phyloP scores from a whole-genome alignment of 2,888 invertebrate species.

The Spodoptera picta region DNA sequence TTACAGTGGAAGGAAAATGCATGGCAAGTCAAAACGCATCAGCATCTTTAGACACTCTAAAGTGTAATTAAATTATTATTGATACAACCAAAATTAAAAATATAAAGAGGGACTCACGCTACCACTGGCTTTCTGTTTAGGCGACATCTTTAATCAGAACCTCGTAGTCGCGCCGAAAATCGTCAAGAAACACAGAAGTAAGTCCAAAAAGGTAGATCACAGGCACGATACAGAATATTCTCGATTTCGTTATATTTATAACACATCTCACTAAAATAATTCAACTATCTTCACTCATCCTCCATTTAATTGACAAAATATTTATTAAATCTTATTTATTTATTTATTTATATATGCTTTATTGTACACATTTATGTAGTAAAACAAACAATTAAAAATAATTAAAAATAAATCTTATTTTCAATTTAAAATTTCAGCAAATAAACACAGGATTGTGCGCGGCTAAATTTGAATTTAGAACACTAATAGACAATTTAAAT shows the following conservation, averaged over 20 bases:
- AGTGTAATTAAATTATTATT: no score
- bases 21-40: no score
- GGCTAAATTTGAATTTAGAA: constrained; percentile 46
- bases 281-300: constrained; percentile 57
- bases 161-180: constrained; percentile 40
- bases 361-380: no score
- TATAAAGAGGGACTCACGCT: constrained; percentile 34
- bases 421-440: neutral
- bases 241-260: constrained; percentile 64
- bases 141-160: constrained; percentile 70
- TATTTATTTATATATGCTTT: no score
- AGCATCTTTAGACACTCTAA: no score
- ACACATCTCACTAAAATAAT: constrained; percentile 70
- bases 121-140: constrained; percentile 68
- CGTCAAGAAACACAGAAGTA: constrained; percentile 78
- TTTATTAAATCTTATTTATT: neutral
- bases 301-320: constrained; percentile 41
- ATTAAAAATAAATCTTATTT: neutral
- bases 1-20: no score
- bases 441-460: constrained; percentile 9
- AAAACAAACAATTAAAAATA: no score
- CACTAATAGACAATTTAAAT: constrained; percentile 21
- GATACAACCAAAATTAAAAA: neutral
- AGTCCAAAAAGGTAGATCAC: constrained; percentile 70
- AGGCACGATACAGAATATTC: constrained; percentile 67